These are phyloP conservation scores for Salvelinus namaycush DNA, from an alignment of 2,113 vertebrate species.

Conservation along the genomic window DNA sequence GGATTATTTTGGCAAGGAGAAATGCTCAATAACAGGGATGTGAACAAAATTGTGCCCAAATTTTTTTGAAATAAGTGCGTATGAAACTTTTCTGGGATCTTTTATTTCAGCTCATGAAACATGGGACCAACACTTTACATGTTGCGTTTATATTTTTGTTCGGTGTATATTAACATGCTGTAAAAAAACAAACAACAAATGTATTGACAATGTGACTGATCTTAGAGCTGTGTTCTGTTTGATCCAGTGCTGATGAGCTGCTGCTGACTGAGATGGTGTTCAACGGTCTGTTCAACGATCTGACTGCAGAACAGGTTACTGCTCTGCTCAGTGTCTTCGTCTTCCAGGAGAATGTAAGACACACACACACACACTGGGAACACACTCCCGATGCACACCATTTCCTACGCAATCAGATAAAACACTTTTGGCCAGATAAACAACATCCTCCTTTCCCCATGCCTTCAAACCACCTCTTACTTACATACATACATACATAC, in stretches of 20 bases:
- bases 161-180: too few species aligned
- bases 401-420: neutral
- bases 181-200: too few species aligned
- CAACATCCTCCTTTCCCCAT: constrained; percentile 12
- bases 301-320: constrained; percentile 89
- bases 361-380: constrained; percentile 4
- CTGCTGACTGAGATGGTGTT: constrained; percentile 98
- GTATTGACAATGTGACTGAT: neutral
- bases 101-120: too few species aligned
- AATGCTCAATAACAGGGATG: too few species aligned
- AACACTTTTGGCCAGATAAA: neutral
- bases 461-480: constrained; percentile 10
- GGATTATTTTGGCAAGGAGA: too few species aligned
- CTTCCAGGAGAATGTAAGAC: constrained; percentile 95
- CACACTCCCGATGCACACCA: too few species aligned
- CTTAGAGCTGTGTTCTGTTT: constrained; percentile 17
- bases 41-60: too few species aligned
- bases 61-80: too few species aligned
- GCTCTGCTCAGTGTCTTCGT: constrained; percentile 96
- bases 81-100: too few species aligned
- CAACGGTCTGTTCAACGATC: constrained; percentile 96
- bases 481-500: too few species aligned
- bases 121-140: too few species aligned
- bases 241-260: constrained; percentile 88
- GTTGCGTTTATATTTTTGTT: too few species aligned